These are phyloP conservation scores for Craniophora ligustri DNA, from an alignment of 2,888 invertebrate genomes.

Conservation along the genomic window DNA sequence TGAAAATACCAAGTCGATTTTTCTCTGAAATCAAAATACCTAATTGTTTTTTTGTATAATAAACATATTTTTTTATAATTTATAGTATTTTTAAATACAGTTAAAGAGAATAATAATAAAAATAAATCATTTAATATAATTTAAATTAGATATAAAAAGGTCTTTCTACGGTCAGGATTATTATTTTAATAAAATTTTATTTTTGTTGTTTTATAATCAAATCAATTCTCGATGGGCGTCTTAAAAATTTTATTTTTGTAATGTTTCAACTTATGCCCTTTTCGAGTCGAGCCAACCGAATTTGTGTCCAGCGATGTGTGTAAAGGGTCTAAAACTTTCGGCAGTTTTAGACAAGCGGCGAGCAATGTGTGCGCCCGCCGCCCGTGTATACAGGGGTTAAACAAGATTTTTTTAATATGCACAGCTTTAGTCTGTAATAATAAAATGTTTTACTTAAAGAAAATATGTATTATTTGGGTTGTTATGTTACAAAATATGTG, in stretches of 20 bases:
- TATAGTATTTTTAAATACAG: no score
- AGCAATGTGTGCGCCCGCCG: slow-evolving; percentile 52
- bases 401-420: slow-evolving; percentile 70
- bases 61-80: no score
- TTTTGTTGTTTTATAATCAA: no score
- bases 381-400: slow-evolving; percentile 68
- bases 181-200: no score
- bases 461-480: slow-evolving; percentile 4
- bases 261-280: slow-evolving; percentile 68
- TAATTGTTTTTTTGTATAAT: no score
- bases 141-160: no score
- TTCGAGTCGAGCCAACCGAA: slow-evolving; percentile 67
- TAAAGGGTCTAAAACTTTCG: slow-evolving; percentile 83
- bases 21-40: no score
- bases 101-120: background rate
- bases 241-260: slow-evolving; percentile 42
- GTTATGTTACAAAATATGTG: no score
- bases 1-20: no score
- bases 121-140: no score
- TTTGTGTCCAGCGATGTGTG: slow-evolving; percentile 83
- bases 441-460: slow-evolving; percentile 23
- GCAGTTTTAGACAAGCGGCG: slow-evolving; percentile 69
- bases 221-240: no score
- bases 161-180: no score
- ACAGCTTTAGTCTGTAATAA: slow-evolving; percentile 40